Evolutionary conservation across 2,888 invertebrate genomes (phyloP).

Genomic region (Drosophila kanekoi): DNA sequence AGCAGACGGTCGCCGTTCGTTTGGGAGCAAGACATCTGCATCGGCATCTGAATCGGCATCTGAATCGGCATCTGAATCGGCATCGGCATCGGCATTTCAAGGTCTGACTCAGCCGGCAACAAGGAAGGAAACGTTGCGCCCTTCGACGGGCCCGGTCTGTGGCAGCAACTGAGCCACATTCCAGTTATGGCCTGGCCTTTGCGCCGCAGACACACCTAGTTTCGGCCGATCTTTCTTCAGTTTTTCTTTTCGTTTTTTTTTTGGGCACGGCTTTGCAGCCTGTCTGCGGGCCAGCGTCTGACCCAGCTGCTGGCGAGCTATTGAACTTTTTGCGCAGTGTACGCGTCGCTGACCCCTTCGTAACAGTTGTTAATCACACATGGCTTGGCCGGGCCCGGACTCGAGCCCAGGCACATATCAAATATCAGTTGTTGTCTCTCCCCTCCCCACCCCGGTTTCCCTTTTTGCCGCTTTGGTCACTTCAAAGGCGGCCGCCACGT

Average conservation of each 20-base stretch:
- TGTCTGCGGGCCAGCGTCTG: not conserved
- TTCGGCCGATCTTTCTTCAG: constrained; percentile 31
- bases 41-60: no score
- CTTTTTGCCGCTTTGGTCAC: constrained; percentile 41
- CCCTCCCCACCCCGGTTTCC: not conserved
- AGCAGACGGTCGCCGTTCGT: constrained; percentile 32
- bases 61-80: no score
- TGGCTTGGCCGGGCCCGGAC: constrained; percentile 48
- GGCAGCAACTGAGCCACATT: constrained; percentile 61
- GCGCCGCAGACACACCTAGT: constrained; percentile 74
- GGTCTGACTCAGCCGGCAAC: constrained; percentile 72
- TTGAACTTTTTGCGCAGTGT: constrained; percentile 45
- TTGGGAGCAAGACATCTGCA: constrained; percentile 56
- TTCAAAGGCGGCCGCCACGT: constrained; percentile 58
- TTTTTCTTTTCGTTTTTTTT: not conserved
- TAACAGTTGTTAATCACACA: constrained; percentile 69
- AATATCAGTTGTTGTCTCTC: constrained; percentile 55
- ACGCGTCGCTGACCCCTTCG: constrained; percentile 40
- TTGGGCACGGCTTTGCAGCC: constrained; percentile 1
- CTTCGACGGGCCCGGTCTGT: constrained; percentile 42
- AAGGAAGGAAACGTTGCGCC: constrained; percentile 68
- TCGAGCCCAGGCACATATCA: constrained; percentile 54
- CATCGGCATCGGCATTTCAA: constrained; percentile 62
- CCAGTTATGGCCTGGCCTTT: constrained; percentile 72
- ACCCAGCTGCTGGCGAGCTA: constrained; percentile 42